These are phyloP conservation scores for Bradypodion pumilum DNA, from an alignment of 2,797 vertebrate species.

Conservation along the genomic window DNA sequence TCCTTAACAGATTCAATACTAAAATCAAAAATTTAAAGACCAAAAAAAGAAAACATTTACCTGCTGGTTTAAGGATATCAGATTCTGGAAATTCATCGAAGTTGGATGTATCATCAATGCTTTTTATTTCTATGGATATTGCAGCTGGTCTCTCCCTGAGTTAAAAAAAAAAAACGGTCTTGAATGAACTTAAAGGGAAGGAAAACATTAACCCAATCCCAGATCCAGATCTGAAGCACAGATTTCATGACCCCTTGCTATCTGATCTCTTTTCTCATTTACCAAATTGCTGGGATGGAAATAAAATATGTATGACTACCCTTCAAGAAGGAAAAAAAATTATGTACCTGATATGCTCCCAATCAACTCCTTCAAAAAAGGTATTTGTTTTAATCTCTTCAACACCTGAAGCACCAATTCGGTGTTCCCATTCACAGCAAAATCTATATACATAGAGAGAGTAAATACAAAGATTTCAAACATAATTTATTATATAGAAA, in stretches of 20 bases:
- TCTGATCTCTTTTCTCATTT: neutral
- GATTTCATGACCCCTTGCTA: neutral
- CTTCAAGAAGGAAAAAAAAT: constrained; percentile 33
- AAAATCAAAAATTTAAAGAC: neutral
- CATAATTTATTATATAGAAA: too few relatives aligned
- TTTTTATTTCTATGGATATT: constrained; percentile 97
- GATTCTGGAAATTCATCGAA: constrained; percentile 98
- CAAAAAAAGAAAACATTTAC: constrained; percentile 68
- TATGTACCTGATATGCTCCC: constrained; percentile 95
- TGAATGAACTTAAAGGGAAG: constrained; percentile 12
- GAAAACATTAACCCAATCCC: neutral
- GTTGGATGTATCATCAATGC: constrained; percentile 99
- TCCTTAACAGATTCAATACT: neutral
- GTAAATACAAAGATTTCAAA: constrained; percentile 32
- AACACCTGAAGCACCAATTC: constrained; percentile 89
- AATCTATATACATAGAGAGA: constrained; percentile 86
- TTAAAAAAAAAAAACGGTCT: constrained; percentile 44
- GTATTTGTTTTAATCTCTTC: constrained; percentile 94
- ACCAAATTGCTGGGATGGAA: neutral
- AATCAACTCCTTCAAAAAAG: constrained; percentile 98
- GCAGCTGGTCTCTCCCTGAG: constrained; percentile 94
- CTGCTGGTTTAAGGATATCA: constrained; percentile 94
- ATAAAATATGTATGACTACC: constrained; percentile 11
- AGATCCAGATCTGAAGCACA: constrained; percentile 14
- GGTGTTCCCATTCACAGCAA: constrained; percentile 96